Evolutionary conservation across 1,140 invertebrate genomes (phyloP).

Genomic region (Colletes latitarsis): DNA sequence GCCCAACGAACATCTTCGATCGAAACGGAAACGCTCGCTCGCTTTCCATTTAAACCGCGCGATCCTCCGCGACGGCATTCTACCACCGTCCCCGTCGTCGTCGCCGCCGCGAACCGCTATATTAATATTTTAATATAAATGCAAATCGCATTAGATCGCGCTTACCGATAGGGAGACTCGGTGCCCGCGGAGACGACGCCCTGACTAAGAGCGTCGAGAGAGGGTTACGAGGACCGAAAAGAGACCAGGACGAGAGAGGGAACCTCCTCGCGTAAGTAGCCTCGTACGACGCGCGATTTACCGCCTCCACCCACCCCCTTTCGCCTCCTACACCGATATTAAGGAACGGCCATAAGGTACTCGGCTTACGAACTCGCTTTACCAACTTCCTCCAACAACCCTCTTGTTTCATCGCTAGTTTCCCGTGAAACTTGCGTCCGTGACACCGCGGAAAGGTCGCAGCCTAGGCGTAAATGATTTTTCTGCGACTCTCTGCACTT

Average conservation of each 20-base stretch:
- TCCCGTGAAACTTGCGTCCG: not conserved
- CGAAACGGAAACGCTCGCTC: constrained; percentile 63
- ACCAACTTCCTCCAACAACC: constrained; percentile 40
- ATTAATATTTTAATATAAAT: constrained; percentile 79
- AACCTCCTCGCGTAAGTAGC: constrained; percentile 41
- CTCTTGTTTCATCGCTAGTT: not conserved
- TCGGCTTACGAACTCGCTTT: constrained; percentile 51
- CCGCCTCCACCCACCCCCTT: constrained; percentile 28
- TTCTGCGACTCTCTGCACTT: too few relatives aligned
- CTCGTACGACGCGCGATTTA: constrained; percentile 48
- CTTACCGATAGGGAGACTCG: constrained; percentile 70
- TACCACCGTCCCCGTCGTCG: constrained; percentile 2
- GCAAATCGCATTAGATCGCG: constrained; percentile 75
- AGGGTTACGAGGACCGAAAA: constrained; percentile 24
- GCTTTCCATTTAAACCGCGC: constrained; percentile 72
- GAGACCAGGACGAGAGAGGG: constrained; percentile 31
- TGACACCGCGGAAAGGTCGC: constrained; percentile 1
- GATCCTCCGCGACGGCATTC: constrained; percentile 61
- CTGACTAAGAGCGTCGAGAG: constrained; percentile 4
- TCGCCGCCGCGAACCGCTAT: constrained; percentile 53
- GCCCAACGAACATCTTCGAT: not conserved
- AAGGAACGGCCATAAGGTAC: constrained; percentile 60
- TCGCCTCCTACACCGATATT: constrained; percentile 45
- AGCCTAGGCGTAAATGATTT: not conserved
- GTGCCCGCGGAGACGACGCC: constrained; percentile 9